Conservation (phyloP, 2,888 invertebrate genomes). For the Ormia ochracea region DNA sequence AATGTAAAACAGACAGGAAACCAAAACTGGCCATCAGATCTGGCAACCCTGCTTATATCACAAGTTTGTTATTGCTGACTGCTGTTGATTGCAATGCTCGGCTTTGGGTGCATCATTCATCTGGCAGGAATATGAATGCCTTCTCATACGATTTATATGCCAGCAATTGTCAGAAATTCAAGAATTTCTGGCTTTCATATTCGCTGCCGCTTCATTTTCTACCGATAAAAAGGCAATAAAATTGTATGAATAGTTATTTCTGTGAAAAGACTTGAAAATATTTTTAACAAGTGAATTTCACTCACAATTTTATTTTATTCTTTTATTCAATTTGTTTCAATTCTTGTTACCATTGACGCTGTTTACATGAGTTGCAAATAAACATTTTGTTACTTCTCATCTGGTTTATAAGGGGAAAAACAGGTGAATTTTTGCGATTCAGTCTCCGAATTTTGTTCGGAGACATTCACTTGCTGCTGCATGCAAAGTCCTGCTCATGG, state of each 20-base stretch:
- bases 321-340: background rate
- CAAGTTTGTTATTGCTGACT: constrained; percentile 14
- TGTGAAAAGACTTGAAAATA: constrained; percentile 50
- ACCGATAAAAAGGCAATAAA: constrained; percentile 9
- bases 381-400: constrained; percentile 2
- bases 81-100: background rate
- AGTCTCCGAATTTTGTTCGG: background rate
- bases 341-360: background rate
- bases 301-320: constrained; percentile 59
- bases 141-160: background rate
- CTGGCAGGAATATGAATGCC: constrained; percentile 9
- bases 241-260: constrained; percentile 31
- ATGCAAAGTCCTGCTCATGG: constrained; percentile 2
- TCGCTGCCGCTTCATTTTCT: background rate
- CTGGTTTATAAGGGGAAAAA: constrained; percentile 23
- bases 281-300: constrained; percentile 63
- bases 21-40: too few relatives aligned
- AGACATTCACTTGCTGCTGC: constrained; percentile 46
- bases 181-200: constrained; percentile 50
- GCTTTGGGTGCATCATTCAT: constrained; percentile 21
- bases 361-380: constrained; percentile 38
- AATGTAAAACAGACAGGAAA: too few relatives aligned
- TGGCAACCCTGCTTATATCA: background rate
- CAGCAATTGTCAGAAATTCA: constrained; percentile 28
- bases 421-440: constrained; percentile 53